Evolutionary conservation across 2,888 invertebrate species (phyloP).

Genomic region (Drosophila villosipedis): DNA sequence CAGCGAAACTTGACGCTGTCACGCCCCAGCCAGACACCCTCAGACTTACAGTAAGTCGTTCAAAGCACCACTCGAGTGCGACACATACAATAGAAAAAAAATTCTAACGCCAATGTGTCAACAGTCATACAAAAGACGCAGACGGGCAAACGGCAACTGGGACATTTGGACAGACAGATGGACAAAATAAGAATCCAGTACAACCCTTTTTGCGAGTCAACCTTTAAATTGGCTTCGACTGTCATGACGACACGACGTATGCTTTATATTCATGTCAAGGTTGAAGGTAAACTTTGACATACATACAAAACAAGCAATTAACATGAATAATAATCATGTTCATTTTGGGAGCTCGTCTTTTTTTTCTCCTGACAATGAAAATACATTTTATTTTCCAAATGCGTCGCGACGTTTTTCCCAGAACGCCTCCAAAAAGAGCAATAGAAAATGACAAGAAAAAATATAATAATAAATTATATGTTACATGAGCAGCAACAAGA

Average conservation of each 20-base stretch:
- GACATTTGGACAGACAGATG: constrained; percentile 2
- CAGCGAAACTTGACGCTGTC: constrained; percentile 66
- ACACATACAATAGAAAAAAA: constrained; percentile 11
- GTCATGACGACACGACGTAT: constrained; percentile 71
- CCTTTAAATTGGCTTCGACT: neutral
- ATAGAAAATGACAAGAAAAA: constrained; percentile 8
- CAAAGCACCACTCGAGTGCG: constrained; percentile 33
- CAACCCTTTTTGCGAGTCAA: constrained; percentile 59
- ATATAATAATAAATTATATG: constrained; percentile 57
- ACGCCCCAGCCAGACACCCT: constrained; percentile 63
- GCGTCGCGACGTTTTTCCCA: constrained; percentile 28
- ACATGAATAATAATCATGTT: constrained; percentile 69
- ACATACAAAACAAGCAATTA: constrained; percentile 73
- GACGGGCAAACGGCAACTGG: constrained; percentile 7
- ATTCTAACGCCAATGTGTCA: constrained; percentile 66
- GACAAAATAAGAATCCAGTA: constrained; percentile 30
- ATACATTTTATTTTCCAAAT: constrained; percentile 58
- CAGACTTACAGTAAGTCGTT: constrained; percentile 37
- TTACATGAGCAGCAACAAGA: constrained; percentile 17
- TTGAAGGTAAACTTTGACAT: constrained; percentile 39
- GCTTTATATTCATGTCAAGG: constrained; percentile 56
- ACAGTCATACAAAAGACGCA: constrained; percentile 38
- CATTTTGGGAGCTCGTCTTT: constrained; percentile 19
- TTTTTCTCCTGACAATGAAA: constrained; percentile 6
- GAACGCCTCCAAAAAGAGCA: constrained; percentile 27